Base-by-base conservation (phyloP, 2,797 vertebrate species). In the Sebastolobus alascanus region DNA sequence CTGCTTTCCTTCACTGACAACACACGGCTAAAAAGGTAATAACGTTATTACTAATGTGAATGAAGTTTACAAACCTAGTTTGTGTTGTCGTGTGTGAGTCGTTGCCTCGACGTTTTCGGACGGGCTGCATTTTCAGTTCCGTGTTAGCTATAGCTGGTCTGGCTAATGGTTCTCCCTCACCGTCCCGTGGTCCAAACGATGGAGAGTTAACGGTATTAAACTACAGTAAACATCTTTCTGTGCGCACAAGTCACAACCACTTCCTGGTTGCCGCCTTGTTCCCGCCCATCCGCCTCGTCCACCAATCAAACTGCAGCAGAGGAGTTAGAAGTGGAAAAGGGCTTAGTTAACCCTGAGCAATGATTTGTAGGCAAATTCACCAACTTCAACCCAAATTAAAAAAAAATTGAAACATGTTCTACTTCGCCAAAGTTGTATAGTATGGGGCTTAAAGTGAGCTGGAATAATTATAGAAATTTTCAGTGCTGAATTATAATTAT, bases 51-150 rank as follows among this genome's bases (percentile, higher is more conserved):
- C 6, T 20, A 1, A 68, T 4, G 10, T 25, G 50, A n/a, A 10
- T 18, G 20, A 3, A 37, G 10, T 16, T 7, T 59, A 83, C 93
- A 74, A 61, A 94, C 94, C 94, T 88, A 50, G 68, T 63, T 72
- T 64, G 56, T 66, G 69, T 13, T 20, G 54, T 18, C 3, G 22
- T 58, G 5, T 68, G 46, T 12, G 6, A 37, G 33, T 78, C 76
- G n/a, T 29, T 84, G 50, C 38, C 37, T 75, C 83, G 77, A 20
- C 94, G 92, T 84, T 89, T 92, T 73, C 93, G 86, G 12, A 65
- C 25, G 12, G 60, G 38, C 33, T 80, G 69, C 93, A 92, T 94
- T 29, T 54, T 84, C 2, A 13, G 10, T 6, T 27, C 35, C 4
- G 14, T 43, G 50, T 60, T 13, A 2, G 56, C 1, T 31, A 4